phyloP scores from a whole-genome alignment of 92 coral and sea anemone species.

The Palythoa grandiflora region DNA sequence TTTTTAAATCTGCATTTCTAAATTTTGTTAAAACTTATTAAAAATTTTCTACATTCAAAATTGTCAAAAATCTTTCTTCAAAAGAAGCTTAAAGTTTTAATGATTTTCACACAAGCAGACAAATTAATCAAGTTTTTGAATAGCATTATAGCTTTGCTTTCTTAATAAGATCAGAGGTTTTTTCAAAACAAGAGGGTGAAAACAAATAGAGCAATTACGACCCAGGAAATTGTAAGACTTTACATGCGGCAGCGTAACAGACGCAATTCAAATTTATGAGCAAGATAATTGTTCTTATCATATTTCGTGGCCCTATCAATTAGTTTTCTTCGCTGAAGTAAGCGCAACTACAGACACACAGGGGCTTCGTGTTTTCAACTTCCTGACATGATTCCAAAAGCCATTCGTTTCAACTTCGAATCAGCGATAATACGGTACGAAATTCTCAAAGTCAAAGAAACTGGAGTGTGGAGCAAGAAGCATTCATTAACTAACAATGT shows the following conservation, averaged over 20 bases:
- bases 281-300: not conserved
- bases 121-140: constrained; percentile 32
- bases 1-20: not conserved
- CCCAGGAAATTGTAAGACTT: constrained; percentile 28
- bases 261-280: not conserved
- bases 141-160: constrained; percentile 31
- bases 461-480: not conserved
- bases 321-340: not conserved
- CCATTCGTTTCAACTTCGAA: not conserved
- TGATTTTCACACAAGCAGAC: constrained; percentile 27
- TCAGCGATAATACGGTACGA: not conserved
- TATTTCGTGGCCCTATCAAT: not conserved
- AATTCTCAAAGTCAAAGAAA: too few species aligned
- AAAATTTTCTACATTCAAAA: not conserved
- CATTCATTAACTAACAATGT: not conserved
- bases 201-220: constrained; percentile 30
- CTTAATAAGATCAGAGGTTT: not conserved
- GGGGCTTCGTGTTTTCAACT: not conserved
- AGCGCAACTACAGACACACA: not conserved
- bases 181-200: constrained; percentile 32
- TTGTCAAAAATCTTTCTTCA: not conserved
- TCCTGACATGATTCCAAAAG: not conserved
- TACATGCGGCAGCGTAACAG: not conserved
- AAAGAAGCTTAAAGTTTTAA: not conserved
- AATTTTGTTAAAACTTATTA: not conserved